Conservation (phyloP, 2,113 vertebrate genomes). For the Turnix velox region DNA sequence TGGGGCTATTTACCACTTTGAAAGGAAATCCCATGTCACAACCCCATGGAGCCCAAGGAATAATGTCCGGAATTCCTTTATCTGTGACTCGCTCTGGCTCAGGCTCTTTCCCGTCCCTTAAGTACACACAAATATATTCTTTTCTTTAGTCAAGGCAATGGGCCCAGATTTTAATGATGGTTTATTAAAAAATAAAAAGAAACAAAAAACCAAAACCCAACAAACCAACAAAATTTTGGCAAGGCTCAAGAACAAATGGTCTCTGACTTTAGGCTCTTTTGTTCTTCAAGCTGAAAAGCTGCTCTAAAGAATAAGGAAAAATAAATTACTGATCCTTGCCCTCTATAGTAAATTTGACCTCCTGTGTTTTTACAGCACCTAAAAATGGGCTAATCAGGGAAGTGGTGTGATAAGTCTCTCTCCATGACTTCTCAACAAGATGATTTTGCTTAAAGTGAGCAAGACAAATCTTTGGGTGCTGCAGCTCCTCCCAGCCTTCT, state of each 20-base stretch:
- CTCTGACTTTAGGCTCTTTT: constrained; percentile 45
- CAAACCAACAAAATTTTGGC: constrained; percentile 19
- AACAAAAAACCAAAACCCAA: too few species aligned
- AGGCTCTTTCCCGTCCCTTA: constrained; percentile 65
- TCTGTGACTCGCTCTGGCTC: constrained; percentile 56
- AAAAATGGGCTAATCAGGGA: constrained; percentile 25
- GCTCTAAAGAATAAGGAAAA: constrained; percentile 47
- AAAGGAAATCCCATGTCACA: constrained; percentile 75
- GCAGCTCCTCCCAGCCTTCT: neutral
- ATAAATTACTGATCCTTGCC: constrained; percentile 47
- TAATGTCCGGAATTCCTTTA: constrained; percentile 84
- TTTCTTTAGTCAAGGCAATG: constrained; percentile 48
- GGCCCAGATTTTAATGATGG: constrained; percentile 39
- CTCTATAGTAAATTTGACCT: constrained; percentile 65
- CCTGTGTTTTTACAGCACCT: neutral
- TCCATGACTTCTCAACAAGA: neutral
- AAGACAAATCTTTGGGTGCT: neutral
- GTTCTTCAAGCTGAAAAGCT: constrained; percentile 60
- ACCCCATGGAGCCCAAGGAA: constrained; percentile 66
- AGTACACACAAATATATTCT: constrained; percentile 58
- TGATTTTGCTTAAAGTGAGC: neutral
- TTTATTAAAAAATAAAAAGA: constrained; percentile 21
- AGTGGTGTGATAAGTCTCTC: neutral
- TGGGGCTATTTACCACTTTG: constrained; percentile 54
- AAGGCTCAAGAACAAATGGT: constrained; percentile 43